Percentiles rank a stretch among this genome's conserved stretches.
phyloP scores from a whole-genome alignment of 1,140 invertebrate genomes.

The Diploscapter pachys region DNA sequence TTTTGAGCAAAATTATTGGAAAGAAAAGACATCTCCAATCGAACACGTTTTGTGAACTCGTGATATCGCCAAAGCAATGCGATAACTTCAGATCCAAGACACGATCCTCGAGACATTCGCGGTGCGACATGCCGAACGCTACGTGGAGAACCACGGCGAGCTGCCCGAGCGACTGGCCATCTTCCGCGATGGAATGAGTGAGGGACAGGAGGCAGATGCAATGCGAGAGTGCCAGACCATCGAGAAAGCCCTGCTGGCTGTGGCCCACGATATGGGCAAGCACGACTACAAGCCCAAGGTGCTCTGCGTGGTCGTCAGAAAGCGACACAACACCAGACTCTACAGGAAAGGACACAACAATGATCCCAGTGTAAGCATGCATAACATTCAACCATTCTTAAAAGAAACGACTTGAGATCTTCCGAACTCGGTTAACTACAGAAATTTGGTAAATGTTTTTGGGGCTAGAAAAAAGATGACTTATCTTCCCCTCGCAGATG shows the following conservation, averaged over 20 bases:
- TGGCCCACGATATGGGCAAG: constrained; percentile 1
- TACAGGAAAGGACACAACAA: constrained; percentile 11
- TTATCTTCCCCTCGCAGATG: too few relatives aligned
- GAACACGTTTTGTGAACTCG: too few relatives aligned
- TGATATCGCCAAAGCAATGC: too few relatives aligned
- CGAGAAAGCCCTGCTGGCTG: constrained; percentile 7
- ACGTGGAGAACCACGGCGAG: constrained; percentile 1
- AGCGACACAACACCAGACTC: constrained; percentile 16
- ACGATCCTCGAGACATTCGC: constrained; percentile 14
- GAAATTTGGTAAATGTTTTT: too few relatives aligned
- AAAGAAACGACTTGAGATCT: too few relatives aligned
- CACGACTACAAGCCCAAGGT: constrained; percentile 18
- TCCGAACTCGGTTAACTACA: too few relatives aligned
- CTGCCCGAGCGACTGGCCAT: constrained; percentile 16
- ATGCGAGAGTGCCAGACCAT: constrained; percentile 10
- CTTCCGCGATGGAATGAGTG: constrained; percentile 15
- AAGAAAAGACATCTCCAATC: too few relatives aligned
- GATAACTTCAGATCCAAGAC: background rate
- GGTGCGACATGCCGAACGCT: constrained; percentile 12
- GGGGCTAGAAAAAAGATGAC: too few relatives aligned
- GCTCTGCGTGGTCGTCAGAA: constrained; percentile 10
- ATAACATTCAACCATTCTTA: too few relatives aligned
- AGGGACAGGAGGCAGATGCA: constrained; percentile 11
- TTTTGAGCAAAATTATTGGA: too few relatives aligned
- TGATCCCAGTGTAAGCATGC: background rate